Evolutionary conservation across 1,140 invertebrate species (phyloP), one percentile per base, ranked within the genome.

Genomic region (Aleiodes sp.): DNA sequence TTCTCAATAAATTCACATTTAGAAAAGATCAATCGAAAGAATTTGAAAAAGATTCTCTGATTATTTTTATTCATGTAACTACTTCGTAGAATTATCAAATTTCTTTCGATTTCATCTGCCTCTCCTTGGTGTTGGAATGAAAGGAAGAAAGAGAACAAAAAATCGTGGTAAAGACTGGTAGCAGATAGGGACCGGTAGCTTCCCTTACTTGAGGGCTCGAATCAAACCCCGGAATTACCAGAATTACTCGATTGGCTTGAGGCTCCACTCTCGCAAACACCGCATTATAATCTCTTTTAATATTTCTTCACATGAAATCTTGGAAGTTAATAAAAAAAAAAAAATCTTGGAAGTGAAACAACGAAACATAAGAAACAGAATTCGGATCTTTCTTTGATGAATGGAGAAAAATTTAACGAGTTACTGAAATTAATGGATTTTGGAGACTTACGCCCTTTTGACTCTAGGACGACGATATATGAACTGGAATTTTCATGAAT

Each of bases 161-260:
- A n/a, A n/a, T n/a, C 4, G 6, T 62, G 62, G 75, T 78, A 80
- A 84, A 85, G 82, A 84, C 83, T 80, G 78, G 83, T 85, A 85
- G 83, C 82, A 71, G 70, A 69, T 70, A n/a, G 46, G 72, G 71
- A 41, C 73, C 76, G 74, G 74, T 75, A 75, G 57, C 61, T 41
- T 43, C 37, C 19, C 35, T 24, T 41, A 64, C 61, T 64, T 43
- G 71, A 66, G 78, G 73, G 73, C 79, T 77, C 69, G 73, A n/a
- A 71, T 73, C 72, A 76, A 82, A 82, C 75, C 79, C 82, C 82
- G 78, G 81, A 82, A 85, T 85, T 85, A 84, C 73, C 73, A 74
- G 81, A 84, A 84, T 83, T 82, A 80, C 76, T 73, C 64, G 75
- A 70, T 75, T 52, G 3, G 46, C 46, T 52, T 10, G 46, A 26